Evolutionary conservation across 64 coral and sea anemone genomes (phyloP).

Genomic region (Acropora tenuis): DNA sequence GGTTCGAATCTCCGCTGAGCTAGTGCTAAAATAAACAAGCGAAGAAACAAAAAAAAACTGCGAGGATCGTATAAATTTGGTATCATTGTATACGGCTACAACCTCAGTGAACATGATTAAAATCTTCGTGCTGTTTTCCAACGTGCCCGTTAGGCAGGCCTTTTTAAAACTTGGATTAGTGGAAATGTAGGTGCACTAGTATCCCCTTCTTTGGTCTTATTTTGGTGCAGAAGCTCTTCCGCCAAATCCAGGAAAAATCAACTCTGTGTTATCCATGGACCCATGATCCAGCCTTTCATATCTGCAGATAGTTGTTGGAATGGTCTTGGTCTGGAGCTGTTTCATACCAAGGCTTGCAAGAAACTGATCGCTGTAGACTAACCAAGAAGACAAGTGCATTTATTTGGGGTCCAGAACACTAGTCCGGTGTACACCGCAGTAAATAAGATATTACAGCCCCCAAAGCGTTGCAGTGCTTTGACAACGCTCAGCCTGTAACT

Average conservation of each 20-base stretch:
- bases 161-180: slow-evolving; percentile 56
- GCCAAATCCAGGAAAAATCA: too few species aligned
- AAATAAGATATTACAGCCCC: slow-evolving; percentile 24
- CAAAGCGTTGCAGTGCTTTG: slow-evolving; percentile 7
- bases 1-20: too few species aligned
- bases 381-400: slow-evolving; percentile 54
- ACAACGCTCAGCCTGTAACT: slow-evolving; percentile 31
- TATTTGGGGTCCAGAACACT: slow-evolving; percentile 33
- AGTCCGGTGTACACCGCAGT: slow-evolving; percentile 35
- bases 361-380: slow-evolving; percentile 47
- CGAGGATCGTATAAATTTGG: not conserved
- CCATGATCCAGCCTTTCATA: too few species aligned
- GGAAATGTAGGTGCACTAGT: slow-evolving; percentile 43
- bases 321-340: slow-evolving; percentile 22
- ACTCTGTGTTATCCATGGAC: too few species aligned
- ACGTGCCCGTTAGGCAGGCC: slow-evolving; percentile 44
- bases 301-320: not conserved
- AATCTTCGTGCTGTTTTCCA: slow-evolving; percentile 55
- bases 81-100: slow-evolving; percentile 21
- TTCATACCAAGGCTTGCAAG: slow-evolving; percentile 61
- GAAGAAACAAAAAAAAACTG: too few species aligned
- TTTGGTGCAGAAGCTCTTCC: too few species aligned
- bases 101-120: not conserved
- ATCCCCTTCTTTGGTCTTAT: too few species aligned
- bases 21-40: too few species aligned